Percentiles rank a stretch among this genome's conserved stretches.
These are phyloP conservation scores for Scomberomorus guttatus DNA, from an alignment of 2,797 vertebrate species.

Conservation along the genomic window DNA sequence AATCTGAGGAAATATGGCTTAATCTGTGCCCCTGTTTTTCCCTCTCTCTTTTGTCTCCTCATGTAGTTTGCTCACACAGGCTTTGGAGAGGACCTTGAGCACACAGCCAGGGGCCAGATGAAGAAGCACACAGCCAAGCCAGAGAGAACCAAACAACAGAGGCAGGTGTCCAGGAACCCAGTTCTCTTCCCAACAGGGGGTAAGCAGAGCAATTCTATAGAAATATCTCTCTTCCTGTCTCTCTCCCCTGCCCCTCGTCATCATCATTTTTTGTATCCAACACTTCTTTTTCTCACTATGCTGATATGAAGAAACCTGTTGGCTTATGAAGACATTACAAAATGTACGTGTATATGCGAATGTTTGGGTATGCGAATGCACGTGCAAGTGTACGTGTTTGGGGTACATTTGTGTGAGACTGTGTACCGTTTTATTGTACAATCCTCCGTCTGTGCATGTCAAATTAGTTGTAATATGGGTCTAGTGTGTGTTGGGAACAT, in stretches of 20 bases:
- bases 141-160: slow-evolving; percentile 74
- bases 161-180: slow-evolving; percentile 77
- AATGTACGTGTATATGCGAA: slow-evolving; percentile 6
- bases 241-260: slow-evolving; percentile 24
- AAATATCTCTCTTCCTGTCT: slow-evolving; percentile 41
- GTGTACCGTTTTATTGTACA: background rate
- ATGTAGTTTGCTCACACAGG: slow-evolving; percentile 69
- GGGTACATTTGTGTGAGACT: background rate
- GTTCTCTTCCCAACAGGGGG: slow-evolving; percentile 71
- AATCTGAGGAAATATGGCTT: slow-evolving; percentile 51
- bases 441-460: slow-evolving; percentile 26
- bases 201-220: slow-evolving; percentile 71
- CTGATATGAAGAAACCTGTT: slow-evolving; percentile 57
- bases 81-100: slow-evolving; percentile 72
- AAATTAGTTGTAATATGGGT: background rate
- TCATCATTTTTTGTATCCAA: slow-evolving; percentile 27
- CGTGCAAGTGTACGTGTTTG: slow-evolving; percentile 14
- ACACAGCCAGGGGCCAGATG: slow-evolving; percentile 69
- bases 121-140: slow-evolving; percentile 69
- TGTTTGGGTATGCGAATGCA: slow-evolving; percentile 18
- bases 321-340: slow-evolving; percentile 40
- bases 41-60: slow-evolving; percentile 52
- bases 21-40: slow-evolving; percentile 38
- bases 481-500: slow-evolving; percentile 7
- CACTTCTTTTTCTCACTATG: slow-evolving; percentile 32